phyloP scores from a whole-genome alignment of 1,140 invertebrate species.

The Thaumatotibia leucotreta region DNA sequence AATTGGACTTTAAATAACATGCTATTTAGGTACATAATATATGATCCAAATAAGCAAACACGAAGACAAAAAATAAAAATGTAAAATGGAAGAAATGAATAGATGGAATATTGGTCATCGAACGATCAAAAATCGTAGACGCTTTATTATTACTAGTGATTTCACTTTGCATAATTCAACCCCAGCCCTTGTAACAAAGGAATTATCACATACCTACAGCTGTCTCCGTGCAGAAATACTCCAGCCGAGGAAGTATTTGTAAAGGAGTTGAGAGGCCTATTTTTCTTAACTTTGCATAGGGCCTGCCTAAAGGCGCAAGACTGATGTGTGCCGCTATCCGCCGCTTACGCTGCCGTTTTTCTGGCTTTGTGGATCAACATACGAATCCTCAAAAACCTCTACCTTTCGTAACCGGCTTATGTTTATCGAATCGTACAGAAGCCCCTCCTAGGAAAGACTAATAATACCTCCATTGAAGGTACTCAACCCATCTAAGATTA shows the following conservation, averaged over 20 bases:
- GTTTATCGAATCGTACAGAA: background rate
- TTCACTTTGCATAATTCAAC: no score
- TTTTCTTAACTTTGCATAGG: conserved; percentile 10
- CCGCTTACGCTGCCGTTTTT: conserved; percentile 15
- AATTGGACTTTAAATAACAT: no score
- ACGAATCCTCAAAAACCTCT: background rate
- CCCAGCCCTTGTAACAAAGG: background rate
- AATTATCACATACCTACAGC: background rate
- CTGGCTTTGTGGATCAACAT: conserved; percentile 9
- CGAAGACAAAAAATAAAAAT: no score
- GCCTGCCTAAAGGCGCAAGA: background rate
- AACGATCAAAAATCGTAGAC: no score
- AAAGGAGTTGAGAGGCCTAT: background rate
- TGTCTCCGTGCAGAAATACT: background rate
- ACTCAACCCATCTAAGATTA: background rate
- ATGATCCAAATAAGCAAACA: no score
- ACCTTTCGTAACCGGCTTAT: conserved; percentile 13
- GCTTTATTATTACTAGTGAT: no score
- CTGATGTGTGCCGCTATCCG: background rate
- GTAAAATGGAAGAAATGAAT: no score
- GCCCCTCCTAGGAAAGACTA: background rate
- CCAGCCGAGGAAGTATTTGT: background rate
- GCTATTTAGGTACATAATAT: no score
- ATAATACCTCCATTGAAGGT: background rate
- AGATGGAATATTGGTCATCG: no score